Conservation (phyloP, 2,888 invertebrate genomes). For the Ctenicera cuprea region DNA sequence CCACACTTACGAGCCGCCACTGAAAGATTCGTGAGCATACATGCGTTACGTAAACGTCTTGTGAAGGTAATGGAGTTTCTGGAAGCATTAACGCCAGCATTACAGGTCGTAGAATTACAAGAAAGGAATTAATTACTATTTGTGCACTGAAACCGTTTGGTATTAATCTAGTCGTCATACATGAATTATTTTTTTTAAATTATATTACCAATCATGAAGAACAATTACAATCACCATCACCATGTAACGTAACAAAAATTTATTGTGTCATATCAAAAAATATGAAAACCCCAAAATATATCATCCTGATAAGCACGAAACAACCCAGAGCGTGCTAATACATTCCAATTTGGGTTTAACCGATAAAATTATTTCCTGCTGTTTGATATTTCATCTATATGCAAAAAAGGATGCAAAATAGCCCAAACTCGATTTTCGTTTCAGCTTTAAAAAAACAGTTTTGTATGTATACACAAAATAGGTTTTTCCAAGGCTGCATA, state of each 20-base stretch:
- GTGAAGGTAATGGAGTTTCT: constrained; percentile 8
- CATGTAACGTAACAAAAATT: too few species aligned
- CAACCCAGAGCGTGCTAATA: constrained; percentile 5
- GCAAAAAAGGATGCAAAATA: constrained; percentile 18
- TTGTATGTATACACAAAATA: background rate
- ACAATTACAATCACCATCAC: background rate
- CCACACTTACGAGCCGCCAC: too few species aligned
- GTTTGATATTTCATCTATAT: constrained; percentile 29
- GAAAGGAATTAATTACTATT: constrained; percentile 22
- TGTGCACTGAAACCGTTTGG: background rate
- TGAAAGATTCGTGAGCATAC: too few species aligned
- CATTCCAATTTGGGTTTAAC: constrained; percentile 11
- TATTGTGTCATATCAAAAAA: background rate
- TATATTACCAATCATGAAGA: background rate
- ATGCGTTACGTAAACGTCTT: background rate
- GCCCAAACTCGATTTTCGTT: background rate
- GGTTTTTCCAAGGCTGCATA: background rate
- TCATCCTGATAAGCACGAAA: background rate
- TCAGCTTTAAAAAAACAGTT: background rate
- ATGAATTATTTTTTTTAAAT: background rate
- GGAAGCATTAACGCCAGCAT: constrained; percentile 14
- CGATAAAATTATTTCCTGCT: constrained; percentile 21
- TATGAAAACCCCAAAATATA: background rate
- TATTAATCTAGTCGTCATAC: background rate
- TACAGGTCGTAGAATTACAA: background rate